Evolutionary conservation across 2,113 vertebrate genomes (phyloP), one percentile per base, ranked within the genome.

Genomic region (Haliaeetus leucogaster): DNA sequence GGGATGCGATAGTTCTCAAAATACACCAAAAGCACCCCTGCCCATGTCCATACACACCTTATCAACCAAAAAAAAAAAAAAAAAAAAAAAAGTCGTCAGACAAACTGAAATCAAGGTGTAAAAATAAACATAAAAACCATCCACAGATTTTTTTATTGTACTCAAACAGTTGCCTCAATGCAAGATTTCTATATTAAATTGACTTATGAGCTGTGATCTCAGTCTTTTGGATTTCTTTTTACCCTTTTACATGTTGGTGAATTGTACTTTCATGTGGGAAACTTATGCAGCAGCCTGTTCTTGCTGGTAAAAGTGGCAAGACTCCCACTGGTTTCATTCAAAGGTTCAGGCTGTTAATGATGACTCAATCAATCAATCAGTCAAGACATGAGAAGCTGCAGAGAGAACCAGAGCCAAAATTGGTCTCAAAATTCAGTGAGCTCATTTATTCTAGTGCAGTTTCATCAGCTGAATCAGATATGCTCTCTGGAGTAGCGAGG

Each of bases 281-380:
- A 91, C 82, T 82, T 74, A 74, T 16, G 65, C 52, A 84, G 92
- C 88, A 89, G 88, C 29, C 90, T 97, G 55, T 82, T 94, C 86
- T 95, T 95, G 61, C 61, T 86, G 76, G 77, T 93, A 90, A 48
- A 95, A 96, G 71, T 76, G 80, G 92, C 71, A 96, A 78, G 92
- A 96, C 94, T 97, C 97, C 96, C 92, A 95, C 97, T 68, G 92
- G 68, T 86, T 96, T 95, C 95, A 97, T 96, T 97, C 86, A 95
- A 94, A 95, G 94, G 94, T 95, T 97, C 83, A 91, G 77, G 43
- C 81, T 95, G 86, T 85, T 96, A 95, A 96, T 87, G 95, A 89
- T 94, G 95, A 96, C 90, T 97, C 92, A 93, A 88, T 96, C 95
- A 95, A 96, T 95, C 95, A 92, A 77, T 93, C 92, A 82, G 68